Conservation (phyloP, 2,113 vertebrate genomes). For the Zingel zingel region DNA sequence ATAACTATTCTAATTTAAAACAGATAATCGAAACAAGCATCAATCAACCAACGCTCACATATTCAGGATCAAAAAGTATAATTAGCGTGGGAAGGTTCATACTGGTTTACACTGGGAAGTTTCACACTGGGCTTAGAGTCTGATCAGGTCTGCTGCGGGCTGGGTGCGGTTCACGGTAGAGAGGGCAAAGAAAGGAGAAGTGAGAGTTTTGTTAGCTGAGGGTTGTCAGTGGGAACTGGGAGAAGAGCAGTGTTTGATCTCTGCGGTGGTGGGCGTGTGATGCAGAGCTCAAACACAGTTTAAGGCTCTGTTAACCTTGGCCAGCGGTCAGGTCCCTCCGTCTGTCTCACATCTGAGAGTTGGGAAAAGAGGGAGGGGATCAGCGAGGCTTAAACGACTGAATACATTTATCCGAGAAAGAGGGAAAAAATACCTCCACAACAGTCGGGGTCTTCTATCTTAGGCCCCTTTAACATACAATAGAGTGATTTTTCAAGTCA, state of each 20-base stretch:
- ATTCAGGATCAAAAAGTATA: slow-evolving; percentile 29
- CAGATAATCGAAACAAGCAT: not conserved
- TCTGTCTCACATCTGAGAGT: slow-evolving; percentile 69
- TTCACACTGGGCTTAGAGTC: slow-evolving; percentile 37
- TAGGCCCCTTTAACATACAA: slow-evolving; percentile 35
- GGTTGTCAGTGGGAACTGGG: slow-evolving; percentile 58
- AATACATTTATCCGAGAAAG: slow-evolving; percentile 67
- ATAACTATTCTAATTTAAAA: not conserved
- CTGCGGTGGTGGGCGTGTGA: slow-evolving; percentile 60
- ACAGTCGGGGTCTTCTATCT: slow-evolving; percentile 51
- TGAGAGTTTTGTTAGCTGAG: slow-evolving; percentile 61
- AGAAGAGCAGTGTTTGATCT: slow-evolving; percentile 72
- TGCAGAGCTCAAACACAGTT: slow-evolving; percentile 78
- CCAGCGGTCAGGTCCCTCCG: slow-evolving; percentile 69
- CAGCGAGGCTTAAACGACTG: slow-evolving; percentile 73
- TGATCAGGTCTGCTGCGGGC: slow-evolving; percentile 37
- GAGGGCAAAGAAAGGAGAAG: slow-evolving; percentile 47
- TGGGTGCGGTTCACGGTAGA: slow-evolving; percentile 29
- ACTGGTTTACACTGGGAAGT: slow-evolving; percentile 35
- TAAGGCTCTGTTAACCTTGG: slow-evolving; percentile 80
- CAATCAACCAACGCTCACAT: slow-evolving; percentile 35
- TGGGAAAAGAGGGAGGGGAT: slow-evolving; percentile 58
- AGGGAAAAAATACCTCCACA: slow-evolving; percentile 35
- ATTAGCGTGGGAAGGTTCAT: slow-evolving; percentile 47
- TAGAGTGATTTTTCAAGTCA: slow-evolving; percentile 36